phyloP scores from a whole-genome alignment of 2,888 invertebrate genomes.

The Sepioteuthis lessoniana region DNA sequence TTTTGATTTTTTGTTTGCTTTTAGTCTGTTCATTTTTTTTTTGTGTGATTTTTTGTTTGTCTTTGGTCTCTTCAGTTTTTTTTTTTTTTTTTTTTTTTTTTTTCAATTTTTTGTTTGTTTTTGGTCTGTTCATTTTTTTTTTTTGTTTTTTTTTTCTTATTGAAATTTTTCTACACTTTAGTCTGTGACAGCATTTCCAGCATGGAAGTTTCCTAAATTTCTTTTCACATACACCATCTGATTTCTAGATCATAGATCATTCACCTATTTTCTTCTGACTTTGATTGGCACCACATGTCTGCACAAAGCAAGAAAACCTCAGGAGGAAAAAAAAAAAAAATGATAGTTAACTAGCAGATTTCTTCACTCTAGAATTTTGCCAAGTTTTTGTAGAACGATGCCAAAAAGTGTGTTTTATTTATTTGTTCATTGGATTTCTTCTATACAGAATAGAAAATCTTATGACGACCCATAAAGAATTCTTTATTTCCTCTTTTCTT shows the following conservation, averaged over 20 bases:
- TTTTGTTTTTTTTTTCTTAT: no score
- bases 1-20: neutral
- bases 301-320: neutral
- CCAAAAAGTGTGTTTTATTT: neutral
- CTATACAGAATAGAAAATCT: neutral
- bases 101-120: no score
- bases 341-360: neutral
- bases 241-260: neutral
- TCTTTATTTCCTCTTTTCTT: no score
- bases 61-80: no score
- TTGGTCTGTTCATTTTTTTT: no score
- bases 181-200: conserved; percentile 33
- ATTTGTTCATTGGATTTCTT: neutral
- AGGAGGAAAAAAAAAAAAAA: neutral
- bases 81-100: no score
- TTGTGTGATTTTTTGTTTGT: no score
- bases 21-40: no score
- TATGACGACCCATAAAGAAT: neutral
- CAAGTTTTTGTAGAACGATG: conserved; percentile 25
- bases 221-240: neutral
- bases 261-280: neutral
- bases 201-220: neutral
- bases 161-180: no score
- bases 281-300: neutral
- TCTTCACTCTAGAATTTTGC: neutral